phyloP scores from a whole-genome alignment of 2,888 invertebrate species.

The Tenodera sinensis region DNA sequence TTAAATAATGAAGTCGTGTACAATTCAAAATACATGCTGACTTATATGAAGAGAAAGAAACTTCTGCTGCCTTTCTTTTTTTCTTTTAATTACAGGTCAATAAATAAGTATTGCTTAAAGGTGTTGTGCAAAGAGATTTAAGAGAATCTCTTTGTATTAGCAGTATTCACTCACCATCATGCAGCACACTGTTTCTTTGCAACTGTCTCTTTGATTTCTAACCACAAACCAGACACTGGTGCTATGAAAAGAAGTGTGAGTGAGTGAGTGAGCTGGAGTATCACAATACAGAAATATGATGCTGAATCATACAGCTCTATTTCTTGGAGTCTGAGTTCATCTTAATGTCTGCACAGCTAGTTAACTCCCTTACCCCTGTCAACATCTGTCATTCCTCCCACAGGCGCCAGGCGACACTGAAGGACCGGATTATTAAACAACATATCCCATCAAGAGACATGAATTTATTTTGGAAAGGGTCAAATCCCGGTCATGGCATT shows the following conservation, averaged over 20 bases:
- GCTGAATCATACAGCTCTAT: neutral
- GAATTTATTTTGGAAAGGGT: too few species aligned
- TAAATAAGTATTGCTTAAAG: too few species aligned
- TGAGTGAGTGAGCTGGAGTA: neutral
- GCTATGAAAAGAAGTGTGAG: neutral
- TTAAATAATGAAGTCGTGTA: too few species aligned
- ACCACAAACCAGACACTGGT: neutral
- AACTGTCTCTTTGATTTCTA: neutral
- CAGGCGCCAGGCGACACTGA: neutral
- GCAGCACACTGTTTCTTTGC: conserved; percentile 25
- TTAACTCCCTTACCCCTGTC: neutral
- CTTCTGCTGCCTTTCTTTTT: too few species aligned
- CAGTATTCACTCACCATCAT: too few species aligned
- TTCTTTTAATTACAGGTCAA: too few species aligned
- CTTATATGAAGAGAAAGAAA: too few species aligned
- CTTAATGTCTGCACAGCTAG: neutral
- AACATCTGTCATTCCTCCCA: neutral
- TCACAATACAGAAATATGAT: neutral
- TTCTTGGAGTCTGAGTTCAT: neutral
- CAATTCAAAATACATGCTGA: too few species aligned
- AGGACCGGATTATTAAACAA: neutral
- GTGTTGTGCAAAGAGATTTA: too few species aligned
- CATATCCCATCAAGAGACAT: too few species aligned
- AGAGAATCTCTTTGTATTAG: too few species aligned
- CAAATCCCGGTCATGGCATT: too few species aligned